Evolutionary conservation across 2,888 invertebrate genomes (phyloP), one percentile per base, ranked within the genome.

Genomic region (Dynastes tityus): DNA sequence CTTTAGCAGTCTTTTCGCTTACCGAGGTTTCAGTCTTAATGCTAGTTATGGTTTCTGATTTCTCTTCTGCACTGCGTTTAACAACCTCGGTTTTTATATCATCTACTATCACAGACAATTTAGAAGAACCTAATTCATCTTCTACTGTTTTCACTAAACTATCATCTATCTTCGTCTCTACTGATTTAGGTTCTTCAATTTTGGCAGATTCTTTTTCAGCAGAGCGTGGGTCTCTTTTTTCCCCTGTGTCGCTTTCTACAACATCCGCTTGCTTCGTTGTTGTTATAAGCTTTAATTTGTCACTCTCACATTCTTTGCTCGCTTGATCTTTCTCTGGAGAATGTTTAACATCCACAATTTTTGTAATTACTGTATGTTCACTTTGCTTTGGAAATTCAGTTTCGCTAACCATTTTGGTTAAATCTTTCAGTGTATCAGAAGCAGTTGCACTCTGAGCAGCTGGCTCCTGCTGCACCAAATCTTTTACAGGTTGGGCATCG

Each of bases 71-170:
- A 29, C 29, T 58, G 27, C 4, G 55, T 75, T 75, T 51, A 51
- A 29, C 63, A 40, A 16, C 76, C 70, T 68, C 76, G 68, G 55
- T 40, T 75, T 67, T 74, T 61, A 22, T 63, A 67, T 64, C 74
- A 64, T 55, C 74, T 68, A 78, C 78, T 78, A 75, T 78, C 78
- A 78, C 78, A 78, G 78, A 61, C 75, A 76, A 76, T 76, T 78
- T 78, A 68, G 75, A 67, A 64, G 76, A 55, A 53, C 64, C 64
- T n/a, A 51, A 29, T 51, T 64, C 29, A 32, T 76, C 67, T 37
- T 53, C 67, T 53, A 27, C 29, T 6, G 8, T 8, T 68, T 73
- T 71, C 45, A 22, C n/a, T 45, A 27, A 22, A 49, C 67, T 68
- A 68, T 68, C 67, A 16, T 8, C 49, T 49, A 70, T 13, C 32